These are phyloP conservation scores for Thymelicus acteon DNA, from an alignment of 2,888 invertebrate species.

Conservation along the genomic window DNA sequence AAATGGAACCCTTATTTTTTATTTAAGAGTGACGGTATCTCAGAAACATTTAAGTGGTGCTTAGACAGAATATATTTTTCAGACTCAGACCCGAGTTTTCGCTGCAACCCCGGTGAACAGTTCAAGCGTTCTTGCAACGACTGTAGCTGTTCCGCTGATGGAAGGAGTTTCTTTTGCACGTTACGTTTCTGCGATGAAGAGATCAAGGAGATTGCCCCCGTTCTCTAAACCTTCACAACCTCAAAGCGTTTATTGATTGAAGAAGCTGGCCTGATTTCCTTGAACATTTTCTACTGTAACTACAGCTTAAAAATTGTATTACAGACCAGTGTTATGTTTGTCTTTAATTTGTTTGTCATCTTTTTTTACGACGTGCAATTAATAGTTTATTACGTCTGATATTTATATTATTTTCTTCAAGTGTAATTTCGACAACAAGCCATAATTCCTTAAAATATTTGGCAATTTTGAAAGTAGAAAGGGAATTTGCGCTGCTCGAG, in stretches of 20 bases:
- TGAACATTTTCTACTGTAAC: slow-evolving; percentile 1
- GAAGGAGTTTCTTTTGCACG: slow-evolving; percentile 76
- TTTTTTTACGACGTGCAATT: no score
- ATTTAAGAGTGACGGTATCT: no score
- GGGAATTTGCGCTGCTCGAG: slow-evolving; percentile 10
- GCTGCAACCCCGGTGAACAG: slow-evolving; percentile 78
- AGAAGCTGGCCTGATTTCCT: slow-evolving; percentile 17
- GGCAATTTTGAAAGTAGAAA: neutral
- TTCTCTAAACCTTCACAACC: slow-evolving; percentile 44
- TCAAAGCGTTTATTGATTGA: slow-evolving; percentile 3
- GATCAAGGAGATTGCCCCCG: slow-evolving; percentile 53
- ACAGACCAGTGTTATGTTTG: no score
- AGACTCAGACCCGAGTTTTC: slow-evolving; percentile 70
- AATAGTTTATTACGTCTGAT: neutral
- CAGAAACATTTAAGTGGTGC: no score
- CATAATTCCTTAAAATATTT: neutral
- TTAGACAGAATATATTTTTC: slow-evolving; percentile 7
- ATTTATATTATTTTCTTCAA: neutral
- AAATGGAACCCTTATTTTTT: no score
- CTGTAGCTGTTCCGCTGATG: slow-evolving; percentile 79
- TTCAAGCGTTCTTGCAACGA: slow-evolving; percentile 79
- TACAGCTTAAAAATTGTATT: neutral
- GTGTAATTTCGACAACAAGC: neutral
- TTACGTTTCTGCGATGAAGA: slow-evolving; percentile 68
- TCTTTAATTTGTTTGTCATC: no score